phyloP scores from a whole-genome alignment of 2,797 vertebrate genomes.

The Oryzias sinensis region DNA sequence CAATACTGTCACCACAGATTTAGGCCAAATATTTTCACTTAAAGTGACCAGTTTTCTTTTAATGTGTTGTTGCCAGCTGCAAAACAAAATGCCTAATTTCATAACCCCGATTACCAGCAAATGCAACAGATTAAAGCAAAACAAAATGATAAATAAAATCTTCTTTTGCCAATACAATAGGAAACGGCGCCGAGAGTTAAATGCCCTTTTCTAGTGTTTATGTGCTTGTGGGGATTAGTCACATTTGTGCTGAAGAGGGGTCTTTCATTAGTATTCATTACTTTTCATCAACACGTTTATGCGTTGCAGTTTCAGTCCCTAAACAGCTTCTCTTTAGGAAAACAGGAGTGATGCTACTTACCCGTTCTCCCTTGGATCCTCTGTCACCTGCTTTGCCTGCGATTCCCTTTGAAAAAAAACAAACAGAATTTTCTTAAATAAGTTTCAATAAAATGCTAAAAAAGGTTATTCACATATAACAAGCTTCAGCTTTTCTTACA shows the following conservation, averaged over 20 bases:
- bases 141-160: too few relatives aligned
- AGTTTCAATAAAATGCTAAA: background rate
- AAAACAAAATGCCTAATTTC: conserved; percentile 45
- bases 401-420: conserved; percentile 78
- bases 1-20: conserved; percentile 8
- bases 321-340: conserved; percentile 31
- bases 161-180: conserved; percentile 49
- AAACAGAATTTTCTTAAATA: conserved; percentile 6
- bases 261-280: conserved; percentile 63
- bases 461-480: background rate
- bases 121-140: conserved; percentile 49
- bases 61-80: conserved; percentile 35
- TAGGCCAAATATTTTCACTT: conserved; percentile 5
- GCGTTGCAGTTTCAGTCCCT: conserved; percentile 26
- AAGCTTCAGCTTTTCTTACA: background rate
- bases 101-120: conserved; percentile 41
- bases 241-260: conserved; percentile 51
- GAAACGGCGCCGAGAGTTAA: conserved; percentile 50
- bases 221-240: conserved; percentile 61
- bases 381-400: conserved; percentile 88
- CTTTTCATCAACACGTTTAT: conserved; percentile 47
- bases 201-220: conserved; percentile 60
- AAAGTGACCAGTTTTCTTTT: conserved; percentile 31
- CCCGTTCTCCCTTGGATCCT: conserved; percentile 97
- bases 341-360: conserved; percentile 66